Base-by-base conservation (phyloP, 2,797 vertebrate species). In the Arrhamphus sclerolepis region DNA sequence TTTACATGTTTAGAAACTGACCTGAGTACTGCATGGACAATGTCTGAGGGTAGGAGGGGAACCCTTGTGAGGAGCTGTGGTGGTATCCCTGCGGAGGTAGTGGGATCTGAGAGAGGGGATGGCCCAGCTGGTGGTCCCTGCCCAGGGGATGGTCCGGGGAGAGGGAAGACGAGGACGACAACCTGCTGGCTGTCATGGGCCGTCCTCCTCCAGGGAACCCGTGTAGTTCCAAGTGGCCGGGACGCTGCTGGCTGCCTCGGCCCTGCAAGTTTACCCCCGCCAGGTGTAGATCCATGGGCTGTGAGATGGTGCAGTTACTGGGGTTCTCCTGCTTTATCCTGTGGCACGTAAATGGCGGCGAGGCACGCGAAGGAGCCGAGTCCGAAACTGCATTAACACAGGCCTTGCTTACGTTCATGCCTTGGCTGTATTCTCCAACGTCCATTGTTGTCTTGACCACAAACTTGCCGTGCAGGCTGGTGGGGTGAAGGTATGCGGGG, bases 291-390 rank as follows among this genome's bases (percentile, higher is more conserved):
- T 89, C 95, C 63, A 73, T 89, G 41, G 63, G 83, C 66, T 92
- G 91, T 20, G 91, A 68, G 63, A 95, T 70, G 8, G 92, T 93
- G 85, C 96, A 98, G 6, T 94, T 70, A 39, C 89, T 76, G 40
- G 81, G 91, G 72, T 82, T 87, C 82, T 99, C 96, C 88, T 96
- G 95, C 91, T 98, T 98, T 89, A 98, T 97, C 89, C 95, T 92
- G 58, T 89, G 93, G 86, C 95, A 95, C 4, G 91, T 64, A 52
- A 94, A 93, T 1, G 94, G 83, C 11, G 93, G 64, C 49, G 92
- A 85, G 50, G 48, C 72, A 2, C 80, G 84, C 0, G 82, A 66
- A 11, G 84, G 49, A 19, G 71, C 39, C 0, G 83, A 62, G 26
- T 92, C 93, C 47, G 91, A 84, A 48, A 86, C 86, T 0, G 81